Base-by-base conservation (phyloP, 2,888 invertebrate genomes). In the Helobdella robusta region DNA sequence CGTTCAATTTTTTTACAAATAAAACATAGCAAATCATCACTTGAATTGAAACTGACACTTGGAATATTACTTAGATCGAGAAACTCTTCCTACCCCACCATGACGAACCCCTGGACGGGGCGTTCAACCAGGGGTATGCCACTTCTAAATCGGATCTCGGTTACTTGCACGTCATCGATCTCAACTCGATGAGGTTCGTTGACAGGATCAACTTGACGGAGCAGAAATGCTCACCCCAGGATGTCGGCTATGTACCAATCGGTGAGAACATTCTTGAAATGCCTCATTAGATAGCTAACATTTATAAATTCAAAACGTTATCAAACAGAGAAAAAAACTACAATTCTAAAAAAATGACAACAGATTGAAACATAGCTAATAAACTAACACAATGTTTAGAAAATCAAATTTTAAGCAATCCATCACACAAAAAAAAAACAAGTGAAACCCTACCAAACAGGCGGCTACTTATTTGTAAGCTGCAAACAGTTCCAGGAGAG, bases 381-480 rank as follows among this genome's bases (percentile, higher is more conserved):
- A n/a, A n/a, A n/a, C n/a, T n/a, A n/a, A n/a, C n/a, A n/a, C n/a
- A n/a, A n/a, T n/a, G n/a, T n/a, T n/a, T n/a, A n/a, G n/a, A n/a
- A n/a, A n/a, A n/a, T n/a, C n/a, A n/a, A n/a, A n/a, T n/a, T n/a
- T n/a, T n/a, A n/a, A n/a, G n/a, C n/a, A n/a, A n/a, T n/a, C n/a
- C n/a, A n/a, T n/a, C n/a, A n/a, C n/a, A n/a, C n/a, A n/a, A n/a
- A n/a, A n/a, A n/a, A n/a, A n/a, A n/a, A n/a, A n/a, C n/a, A n/a
- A n/a, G n/a, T n/a, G n/a, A n/a, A n/a, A n/a, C n/a, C n/a, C n/a
- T n/a, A n/a, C n/a, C n/a, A n/a, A n/a, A n/a, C 50, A 62, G 62
- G 62, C n/a, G 62, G 62, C 8, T 62, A 62, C 34, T 25, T 62
- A 20, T 62, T 62, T 35, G 48, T 62, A 32, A 62, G 62, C 32